Percentiles rank a stretch among this genome's conserved stretches.
Conservation (phyloP, 1,140 invertebrate genomes). For the Drosophila sechellia region DNA sequence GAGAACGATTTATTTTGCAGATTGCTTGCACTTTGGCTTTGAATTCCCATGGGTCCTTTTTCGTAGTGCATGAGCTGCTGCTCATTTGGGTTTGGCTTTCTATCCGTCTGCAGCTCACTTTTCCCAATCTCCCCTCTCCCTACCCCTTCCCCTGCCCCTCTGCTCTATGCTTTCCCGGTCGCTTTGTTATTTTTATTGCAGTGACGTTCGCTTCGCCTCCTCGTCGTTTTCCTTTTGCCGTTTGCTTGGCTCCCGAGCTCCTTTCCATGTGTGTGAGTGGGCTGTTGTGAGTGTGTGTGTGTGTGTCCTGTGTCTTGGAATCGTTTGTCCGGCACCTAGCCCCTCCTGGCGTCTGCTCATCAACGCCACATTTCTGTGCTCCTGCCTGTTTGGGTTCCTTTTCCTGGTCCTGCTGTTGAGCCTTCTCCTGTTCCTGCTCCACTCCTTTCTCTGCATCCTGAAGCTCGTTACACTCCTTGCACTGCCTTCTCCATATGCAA, state of each 20-base stretch:
- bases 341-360: constrained; percentile 63
- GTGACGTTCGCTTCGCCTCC: constrained; percentile 17
- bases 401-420: constrained; percentile 4
- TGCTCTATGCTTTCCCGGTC: neutral
- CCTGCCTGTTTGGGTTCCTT: neutral
- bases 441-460: constrained; percentile 6
- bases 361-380: constrained; percentile 76
- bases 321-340: constrained; percentile 56
- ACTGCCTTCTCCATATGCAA: constrained; percentile 22
- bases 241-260: constrained; percentile 46
- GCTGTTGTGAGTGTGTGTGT: constrained; percentile 10
- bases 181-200: constrained; percentile 62
- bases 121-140: neutral
- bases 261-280: constrained; percentile 20
- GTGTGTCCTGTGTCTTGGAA: constrained; percentile 51
- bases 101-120: constrained; percentile 28
- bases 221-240: constrained; percentile 45
- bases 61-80: constrained; percentile 35
- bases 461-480: constrained; percentile 28
- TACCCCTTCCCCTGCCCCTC: neutral
- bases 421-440: constrained; percentile 8
- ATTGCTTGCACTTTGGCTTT: neutral
- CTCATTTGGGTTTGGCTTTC: constrained; percentile 61
- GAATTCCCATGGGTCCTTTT: constrained; percentile 4
- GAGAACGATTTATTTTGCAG: neutral